phyloP scores from a whole-genome alignment of 2,888 invertebrate genomes.

The Drosophila lacicola region DNA sequence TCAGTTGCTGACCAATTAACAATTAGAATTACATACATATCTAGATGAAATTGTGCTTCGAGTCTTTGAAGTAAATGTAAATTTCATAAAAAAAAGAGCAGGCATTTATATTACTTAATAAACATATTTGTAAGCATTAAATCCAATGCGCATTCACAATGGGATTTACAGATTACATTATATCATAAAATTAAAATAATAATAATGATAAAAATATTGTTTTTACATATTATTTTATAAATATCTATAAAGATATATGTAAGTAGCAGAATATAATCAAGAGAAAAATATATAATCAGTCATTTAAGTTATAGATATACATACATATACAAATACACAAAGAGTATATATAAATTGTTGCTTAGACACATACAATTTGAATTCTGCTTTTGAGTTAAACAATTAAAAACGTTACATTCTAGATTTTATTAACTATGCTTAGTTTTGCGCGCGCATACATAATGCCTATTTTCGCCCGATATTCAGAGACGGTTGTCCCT shows the following conservation, averaged over 20 bases:
- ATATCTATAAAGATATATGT: slow-evolving; percentile 26
- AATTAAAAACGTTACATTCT: slow-evolving; percentile 35
- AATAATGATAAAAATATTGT: slow-evolving; percentile 38
- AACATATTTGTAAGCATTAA: slow-evolving; percentile 24
- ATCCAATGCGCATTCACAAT: slow-evolving; percentile 26
- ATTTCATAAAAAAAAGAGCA: slow-evolving; percentile 19
- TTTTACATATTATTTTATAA: slow-evolving; percentile 31
- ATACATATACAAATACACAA: slow-evolving; percentile 55
- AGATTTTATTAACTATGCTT: slow-evolving; percentile 35
- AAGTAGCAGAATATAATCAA: slow-evolving; percentile 53
- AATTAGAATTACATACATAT: slow-evolving; percentile 47
- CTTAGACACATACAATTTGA: slow-evolving; percentile 38
- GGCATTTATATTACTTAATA: slow-evolving; percentile 21
- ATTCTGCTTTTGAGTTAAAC: slow-evolving; percentile 37
- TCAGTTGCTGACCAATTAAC: slow-evolving; percentile 46
- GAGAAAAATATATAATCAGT: slow-evolving; percentile 77
- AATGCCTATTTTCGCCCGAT: slow-evolving; percentile 17
- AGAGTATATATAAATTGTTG: slow-evolving; percentile 37
- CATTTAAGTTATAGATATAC: slow-evolving; percentile 72
- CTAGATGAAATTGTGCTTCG: slow-evolving; percentile 71
- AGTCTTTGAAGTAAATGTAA: slow-evolving; percentile 67
- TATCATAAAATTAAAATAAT: slow-evolving; percentile 26
- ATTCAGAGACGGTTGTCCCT: neutral
- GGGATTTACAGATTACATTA: slow-evolving; percentile 12
- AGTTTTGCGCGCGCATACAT: slow-evolving; percentile 51